A percentile compares a stretch with the other conserved stretches of the same genome.
Conservation (phyloP, 1,140 invertebrate genomes). For the Cydia strobilella region DNA sequence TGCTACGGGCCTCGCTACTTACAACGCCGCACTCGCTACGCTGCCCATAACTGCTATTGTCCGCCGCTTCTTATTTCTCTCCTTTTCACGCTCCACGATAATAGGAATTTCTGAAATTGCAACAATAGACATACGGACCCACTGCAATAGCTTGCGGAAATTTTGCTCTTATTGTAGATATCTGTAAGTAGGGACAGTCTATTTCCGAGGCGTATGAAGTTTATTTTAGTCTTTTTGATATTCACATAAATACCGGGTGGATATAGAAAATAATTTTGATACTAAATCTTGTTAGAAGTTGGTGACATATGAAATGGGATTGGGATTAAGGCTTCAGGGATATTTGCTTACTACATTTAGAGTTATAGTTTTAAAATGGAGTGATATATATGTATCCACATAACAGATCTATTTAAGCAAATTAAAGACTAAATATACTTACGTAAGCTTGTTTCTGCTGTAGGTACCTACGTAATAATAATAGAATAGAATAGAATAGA, state of each 20-base stretch:
- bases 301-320: neutral
- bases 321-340: neutral
- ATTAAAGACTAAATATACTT: neutral
- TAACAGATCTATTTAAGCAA: no score
- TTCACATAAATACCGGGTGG: constrained; percentile 6
- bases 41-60: constrained; percentile 43
- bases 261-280: constrained; percentile 25
- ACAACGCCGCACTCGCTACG: constrained; percentile 31
- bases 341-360: neutral
- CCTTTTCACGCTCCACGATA: constrained; percentile 56
- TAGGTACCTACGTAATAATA: no score
- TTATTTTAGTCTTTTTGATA: constrained; percentile 29
- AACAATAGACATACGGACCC: constrained; percentile 38
- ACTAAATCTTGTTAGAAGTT: constrained; percentile 11
- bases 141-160: constrained; percentile 49
- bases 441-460: no score
- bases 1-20: neutral
- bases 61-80: constrained; percentile 46
- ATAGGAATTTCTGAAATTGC: constrained; percentile 47
- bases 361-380: neutral
- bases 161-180: constrained; percentile 44
- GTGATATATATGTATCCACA: no score
- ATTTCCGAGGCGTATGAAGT: constrained; percentile 37
- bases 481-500: no score
- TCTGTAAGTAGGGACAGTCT: constrained; percentile 43